A percentile compares a stretch with the other conserved stretches of the same genome.
Evolutionary conservation across 2,113 vertebrate species (phyloP).

Genomic region (Calypte anna): DNA sequence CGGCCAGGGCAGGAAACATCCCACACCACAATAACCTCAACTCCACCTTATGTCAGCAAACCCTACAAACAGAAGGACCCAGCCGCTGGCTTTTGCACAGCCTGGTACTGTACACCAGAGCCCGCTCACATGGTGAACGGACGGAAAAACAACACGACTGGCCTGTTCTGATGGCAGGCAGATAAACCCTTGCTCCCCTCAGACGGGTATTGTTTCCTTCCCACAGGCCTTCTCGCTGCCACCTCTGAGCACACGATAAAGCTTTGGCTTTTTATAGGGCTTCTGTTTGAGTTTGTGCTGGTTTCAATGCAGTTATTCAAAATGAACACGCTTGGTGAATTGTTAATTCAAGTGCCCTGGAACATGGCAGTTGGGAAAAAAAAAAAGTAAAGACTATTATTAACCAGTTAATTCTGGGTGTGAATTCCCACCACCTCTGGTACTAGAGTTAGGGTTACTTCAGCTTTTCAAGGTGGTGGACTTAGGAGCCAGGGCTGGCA

Average conservation of each 20-base stretch:
- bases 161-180: slow-evolving; percentile 71
- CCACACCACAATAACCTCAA: slow-evolving; percentile 67
- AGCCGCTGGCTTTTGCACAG: slow-evolving; percentile 74
- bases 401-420: slow-evolving; percentile 51
- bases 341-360: slow-evolving; percentile 69
- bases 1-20: slow-evolving; percentile 64
- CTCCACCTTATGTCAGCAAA: slow-evolving; percentile 91
- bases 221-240: slow-evolving; percentile 46
- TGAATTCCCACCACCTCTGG: not conserved
- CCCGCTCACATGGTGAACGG: slow-evolving; percentile 54
- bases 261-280: slow-evolving; percentile 55
- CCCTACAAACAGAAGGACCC: slow-evolving; percentile 82
- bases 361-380: slow-evolving; percentile 18
- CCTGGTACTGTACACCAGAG: slow-evolving; percentile 85
- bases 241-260: slow-evolving; percentile 71
- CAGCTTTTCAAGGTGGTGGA: not conserved
- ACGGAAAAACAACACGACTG: slow-evolving; percentile 70
- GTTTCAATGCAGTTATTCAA: slow-evolving; percentile 78
- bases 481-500: not conserved
- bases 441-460: not conserved
- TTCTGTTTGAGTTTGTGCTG: slow-evolving; percentile 73
- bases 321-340: slow-evolving; percentile 66
- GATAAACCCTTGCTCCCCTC: slow-evolving; percentile 67
- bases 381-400: slow-evolving; percentile 64
- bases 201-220: slow-evolving; percentile 73